phyloP scores from a whole-genome alignment of 2,797 vertebrate species.

The Pampus argenteus region DNA sequence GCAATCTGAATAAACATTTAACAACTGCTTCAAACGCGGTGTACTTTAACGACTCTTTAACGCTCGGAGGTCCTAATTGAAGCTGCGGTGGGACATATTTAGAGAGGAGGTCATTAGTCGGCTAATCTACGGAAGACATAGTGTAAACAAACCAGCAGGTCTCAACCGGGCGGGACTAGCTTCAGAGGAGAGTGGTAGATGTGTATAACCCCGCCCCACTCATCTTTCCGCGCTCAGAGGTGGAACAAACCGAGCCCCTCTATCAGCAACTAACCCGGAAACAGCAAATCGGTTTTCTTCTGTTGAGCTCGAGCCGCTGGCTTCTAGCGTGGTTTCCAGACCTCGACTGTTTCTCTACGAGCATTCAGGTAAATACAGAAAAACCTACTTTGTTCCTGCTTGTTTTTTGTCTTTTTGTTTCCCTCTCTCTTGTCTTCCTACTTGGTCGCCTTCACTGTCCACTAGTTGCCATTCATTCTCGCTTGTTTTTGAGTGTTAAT shows the following conservation, averaged over 20 bases:
- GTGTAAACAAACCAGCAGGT: neutral
- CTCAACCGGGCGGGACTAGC: constrained; percentile 35
- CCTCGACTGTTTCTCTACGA: constrained; percentile 53
- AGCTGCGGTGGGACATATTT: constrained; percentile 22
- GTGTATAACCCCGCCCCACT: neutral
- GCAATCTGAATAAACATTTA: neutral
- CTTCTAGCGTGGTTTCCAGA: constrained; percentile 74
- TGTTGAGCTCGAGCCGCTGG: constrained; percentile 58
- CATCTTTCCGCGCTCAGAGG: constrained; percentile 33
- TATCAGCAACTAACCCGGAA: constrained; percentile 86
- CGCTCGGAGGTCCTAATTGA: constrained; percentile 9
- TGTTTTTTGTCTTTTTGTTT: neutral
- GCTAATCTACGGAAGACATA: constrained; percentile 32
- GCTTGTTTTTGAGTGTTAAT: constrained; percentile 25
- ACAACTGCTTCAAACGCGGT: no score
- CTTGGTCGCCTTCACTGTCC: neutral
- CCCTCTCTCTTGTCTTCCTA: neutral
- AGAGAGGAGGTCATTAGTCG: constrained; percentile 4
- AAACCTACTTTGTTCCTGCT: neutral
- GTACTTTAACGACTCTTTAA: neutral
- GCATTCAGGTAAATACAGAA: constrained; percentile 73
- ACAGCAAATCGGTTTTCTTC: constrained; percentile 76
- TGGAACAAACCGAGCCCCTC: constrained; percentile 59
- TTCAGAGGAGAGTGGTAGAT: neutral
- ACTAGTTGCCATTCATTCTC: constrained; percentile 60